phyloP scores from a whole-genome alignment of 2,888 invertebrate species.

The Drosophila atroscutellata region DNA sequence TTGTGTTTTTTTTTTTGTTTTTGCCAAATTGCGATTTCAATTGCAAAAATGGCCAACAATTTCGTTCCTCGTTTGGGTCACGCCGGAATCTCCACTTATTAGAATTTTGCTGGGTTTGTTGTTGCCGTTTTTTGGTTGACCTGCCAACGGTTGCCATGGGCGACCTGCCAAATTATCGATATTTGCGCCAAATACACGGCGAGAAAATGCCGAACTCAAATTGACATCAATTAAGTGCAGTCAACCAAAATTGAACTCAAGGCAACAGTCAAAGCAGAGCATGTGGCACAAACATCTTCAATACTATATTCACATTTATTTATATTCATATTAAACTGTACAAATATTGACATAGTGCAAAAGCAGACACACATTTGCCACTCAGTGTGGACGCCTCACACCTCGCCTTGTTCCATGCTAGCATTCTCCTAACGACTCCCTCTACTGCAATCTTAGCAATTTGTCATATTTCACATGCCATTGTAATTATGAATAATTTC shows the following conservation, averaged over 20 bases:
- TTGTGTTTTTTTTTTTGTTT: slow-evolving; percentile 12
- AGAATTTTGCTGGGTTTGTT: slow-evolving; percentile 39
- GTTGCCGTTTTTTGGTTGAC: slow-evolving; percentile 53
- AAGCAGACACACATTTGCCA: neutral
- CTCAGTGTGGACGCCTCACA: slow-evolving; percentile 1
- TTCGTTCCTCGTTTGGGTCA: slow-evolving; percentile 15
- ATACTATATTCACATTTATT: neutral
- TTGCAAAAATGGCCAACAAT: slow-evolving; percentile 30
- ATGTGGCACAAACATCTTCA: neutral
- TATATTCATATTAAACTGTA: neutral
- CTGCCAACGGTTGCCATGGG: slow-evolving; percentile 74
- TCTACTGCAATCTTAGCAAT: slow-evolving; percentile 20
- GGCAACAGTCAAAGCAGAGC: neutral
- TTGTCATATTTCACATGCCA: slow-evolving; percentile 54
- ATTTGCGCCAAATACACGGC: slow-evolving; percentile 57
- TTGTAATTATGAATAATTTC: slow-evolving; percentile 74
- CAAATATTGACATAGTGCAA: neutral
- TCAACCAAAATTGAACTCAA: slow-evolving; percentile 12
- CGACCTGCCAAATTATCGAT: slow-evolving; percentile 78
- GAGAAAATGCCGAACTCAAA: slow-evolving; percentile 21
- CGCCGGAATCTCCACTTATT: slow-evolving; percentile 23
- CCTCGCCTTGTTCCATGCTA: neutral
- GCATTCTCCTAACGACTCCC: neutral
- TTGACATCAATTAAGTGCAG: slow-evolving; percentile 1
- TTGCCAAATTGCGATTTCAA: slow-evolving; percentile 37